Evolutionary conservation across 2,113 vertebrate species (phyloP).

Genomic region (Formicarius rufipectus): DNA sequence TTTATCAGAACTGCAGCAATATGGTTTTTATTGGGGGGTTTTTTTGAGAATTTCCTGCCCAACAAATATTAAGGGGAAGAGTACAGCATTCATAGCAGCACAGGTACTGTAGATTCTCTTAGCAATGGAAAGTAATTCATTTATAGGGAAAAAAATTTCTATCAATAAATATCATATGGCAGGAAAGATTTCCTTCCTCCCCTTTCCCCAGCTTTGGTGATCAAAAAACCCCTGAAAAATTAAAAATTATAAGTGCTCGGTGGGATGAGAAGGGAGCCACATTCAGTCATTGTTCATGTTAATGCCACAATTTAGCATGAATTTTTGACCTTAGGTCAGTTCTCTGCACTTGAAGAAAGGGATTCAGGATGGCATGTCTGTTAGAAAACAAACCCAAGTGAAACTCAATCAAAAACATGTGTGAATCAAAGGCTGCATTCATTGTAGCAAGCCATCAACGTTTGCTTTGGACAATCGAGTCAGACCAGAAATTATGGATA

Average conservation of each 20-base stretch:
- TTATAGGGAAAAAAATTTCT: not conserved
- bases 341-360: not conserved
- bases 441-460: not conserved
- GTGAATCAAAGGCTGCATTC: not conserved
- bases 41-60: not conserved
- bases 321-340: not conserved
- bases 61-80: not conserved
- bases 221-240: not conserved
- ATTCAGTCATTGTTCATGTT: not conserved
- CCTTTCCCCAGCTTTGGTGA: fast-evolving
- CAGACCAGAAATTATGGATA: not conserved
- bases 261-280: not conserved
- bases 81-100: not conserved
- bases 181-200: not conserved
- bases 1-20: not conserved
- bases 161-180: not conserved
- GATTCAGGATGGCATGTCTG: fast-evolving
- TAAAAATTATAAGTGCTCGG: not conserved
- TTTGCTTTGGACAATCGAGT: not conserved
- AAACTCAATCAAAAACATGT: not conserved
- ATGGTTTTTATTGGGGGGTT: not conserved
- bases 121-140: not conserved
- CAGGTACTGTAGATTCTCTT: not conserved
- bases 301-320: not conserved
- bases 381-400: not conserved